Evolutionary conservation across 2,888 invertebrate species (phyloP).

Genomic region (Callyntrura guangdongensis): DNA sequence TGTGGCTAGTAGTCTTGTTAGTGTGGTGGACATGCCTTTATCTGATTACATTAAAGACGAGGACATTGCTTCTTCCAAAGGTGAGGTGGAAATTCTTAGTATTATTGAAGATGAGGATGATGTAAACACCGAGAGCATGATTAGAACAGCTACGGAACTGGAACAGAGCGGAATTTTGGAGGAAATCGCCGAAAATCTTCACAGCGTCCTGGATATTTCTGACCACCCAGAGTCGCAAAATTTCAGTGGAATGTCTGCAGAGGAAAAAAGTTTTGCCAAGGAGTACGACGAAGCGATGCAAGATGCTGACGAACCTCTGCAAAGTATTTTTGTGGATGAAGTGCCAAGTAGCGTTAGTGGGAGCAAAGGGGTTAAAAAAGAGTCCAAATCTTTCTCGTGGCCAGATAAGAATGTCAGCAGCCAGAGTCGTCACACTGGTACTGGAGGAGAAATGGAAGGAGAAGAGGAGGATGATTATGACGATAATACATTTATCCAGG

Average conservation of each 20-base stretch:
- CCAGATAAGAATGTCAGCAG: background rate
- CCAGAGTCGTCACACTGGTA: background rate
- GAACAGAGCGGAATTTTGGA: constrained; percentile 62
- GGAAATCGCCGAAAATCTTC: constrained; percentile 71
- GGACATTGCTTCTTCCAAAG: background rate
- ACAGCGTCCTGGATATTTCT: constrained; percentile 66
- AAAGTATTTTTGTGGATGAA: constrained; percentile 52
- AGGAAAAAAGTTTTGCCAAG: constrained; percentile 52
- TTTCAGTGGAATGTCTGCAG: constrained; percentile 40
- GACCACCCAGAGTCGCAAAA: constrained; percentile 51
- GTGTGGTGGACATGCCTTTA: constrained; percentile 44
- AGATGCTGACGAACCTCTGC: constrained; percentile 61
- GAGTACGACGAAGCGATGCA: constrained; percentile 61
- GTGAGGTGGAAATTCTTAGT: background rate
- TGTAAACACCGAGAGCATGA: constrained; percentile 49
- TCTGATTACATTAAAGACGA: constrained; percentile 39
- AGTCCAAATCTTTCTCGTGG: constrained; percentile 12
- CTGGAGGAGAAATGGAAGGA: background rate
- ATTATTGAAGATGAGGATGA: background rate
- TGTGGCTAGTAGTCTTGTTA: background rate
- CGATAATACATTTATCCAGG: constrained; percentile 60
- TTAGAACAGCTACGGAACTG: constrained; percentile 60
- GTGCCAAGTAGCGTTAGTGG: background rate
- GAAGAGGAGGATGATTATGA: constrained; percentile 34
- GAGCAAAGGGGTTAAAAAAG: background rate